Conservation (phyloP, 92 coral and sea anemone species). For the Epizoanthus stellaris region DNA sequence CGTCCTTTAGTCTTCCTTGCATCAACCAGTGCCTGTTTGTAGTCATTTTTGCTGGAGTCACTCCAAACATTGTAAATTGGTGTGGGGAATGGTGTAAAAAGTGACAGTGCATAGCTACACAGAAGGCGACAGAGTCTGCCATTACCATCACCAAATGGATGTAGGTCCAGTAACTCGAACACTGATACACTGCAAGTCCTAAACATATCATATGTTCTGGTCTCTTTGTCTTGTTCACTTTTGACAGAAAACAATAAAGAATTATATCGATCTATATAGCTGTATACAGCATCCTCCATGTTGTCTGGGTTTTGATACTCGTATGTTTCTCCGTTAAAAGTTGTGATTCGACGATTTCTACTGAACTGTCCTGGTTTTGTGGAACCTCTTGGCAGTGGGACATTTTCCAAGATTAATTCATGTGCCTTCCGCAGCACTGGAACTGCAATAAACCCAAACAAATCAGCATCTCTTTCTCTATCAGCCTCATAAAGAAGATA, state of each 20-base stretch:
- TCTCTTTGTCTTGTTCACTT: neutral
- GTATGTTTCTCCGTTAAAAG: conserved; percentile 64
- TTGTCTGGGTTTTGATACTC: conserved; percentile 67
- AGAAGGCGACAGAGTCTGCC: conserved; percentile 88
- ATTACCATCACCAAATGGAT: conserved; percentile 94
- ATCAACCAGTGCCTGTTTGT: conserved; percentile 70
- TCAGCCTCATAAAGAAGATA: conserved; percentile 34
- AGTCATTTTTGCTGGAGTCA: conserved; percentile 73
- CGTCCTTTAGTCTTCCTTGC: conserved; percentile 63
- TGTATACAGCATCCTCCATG: conserved; percentile 63
- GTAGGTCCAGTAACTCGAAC: conserved; percentile 85
- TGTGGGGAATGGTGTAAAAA: conserved; percentile 83
- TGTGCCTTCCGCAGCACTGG: conserved; percentile 51
- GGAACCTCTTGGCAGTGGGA: conserved; percentile 7
- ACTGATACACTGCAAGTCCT: conserved; percentile 77
- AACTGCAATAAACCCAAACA: conserved; percentile 39
- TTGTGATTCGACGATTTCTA: conserved; percentile 50
- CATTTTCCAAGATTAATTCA: conserved; percentile 57
- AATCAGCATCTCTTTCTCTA: conserved; percentile 28
- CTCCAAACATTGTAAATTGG: conserved; percentile 90
- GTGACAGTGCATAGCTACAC: conserved; percentile 76
- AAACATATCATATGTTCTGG: conserved; percentile 52
- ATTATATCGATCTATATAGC: conserved; percentile 55
- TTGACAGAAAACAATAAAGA: conserved; percentile 12
- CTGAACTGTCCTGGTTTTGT: conserved; percentile 75